phyloP scores from a whole-genome alignment of 2,888 invertebrate genomes.

The Pachycephus smyrnensis region DNA sequence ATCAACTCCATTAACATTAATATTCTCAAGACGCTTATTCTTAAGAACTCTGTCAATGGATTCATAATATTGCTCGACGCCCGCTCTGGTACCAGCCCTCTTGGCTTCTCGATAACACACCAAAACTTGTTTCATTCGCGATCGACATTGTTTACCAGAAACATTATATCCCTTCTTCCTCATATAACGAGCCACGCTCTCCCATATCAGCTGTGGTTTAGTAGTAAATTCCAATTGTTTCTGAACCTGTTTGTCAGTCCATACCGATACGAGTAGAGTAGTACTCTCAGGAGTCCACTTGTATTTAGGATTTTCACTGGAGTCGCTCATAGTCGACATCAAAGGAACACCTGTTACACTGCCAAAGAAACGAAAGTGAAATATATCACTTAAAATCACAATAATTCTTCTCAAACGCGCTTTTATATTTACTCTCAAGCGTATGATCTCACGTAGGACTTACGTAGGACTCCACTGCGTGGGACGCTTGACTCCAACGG shows the following conservation, averaged over 20 bases:
- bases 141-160: conserved; percentile 61
- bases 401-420: background rate
- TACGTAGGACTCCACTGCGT: background rate
- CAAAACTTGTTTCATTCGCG: conserved; percentile 63
- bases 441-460: background rate
- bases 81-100: conserved; percentile 54
- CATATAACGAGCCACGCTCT: conserved; percentile 62
- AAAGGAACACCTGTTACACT: background rate
- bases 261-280: conserved; percentile 60
- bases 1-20: conserved; percentile 52
- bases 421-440: background rate
- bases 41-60: conserved; percentile 60
- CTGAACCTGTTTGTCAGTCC: conserved; percentile 64
- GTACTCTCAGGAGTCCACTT: conserved; percentile 65
- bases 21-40: conserved; percentile 41
- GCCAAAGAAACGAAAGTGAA: background rate
- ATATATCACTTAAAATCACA: background rate
- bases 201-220: conserved; percentile 63
- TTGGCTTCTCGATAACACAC: conserved; percentile 64
- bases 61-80: conserved; percentile 63
- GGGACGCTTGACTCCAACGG: background rate
- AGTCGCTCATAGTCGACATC: conserved; percentile 49
- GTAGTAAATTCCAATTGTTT: conserved; percentile 58
- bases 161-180: conserved; percentile 63
- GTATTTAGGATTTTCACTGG: conserved; percentile 54